Percentiles rank a stretch among this genome's conserved stretches.
Evolutionary conservation across 2,113 vertebrate genomes (phyloP).

Genomic region (Phalacrocorax aristotelis): DNA sequence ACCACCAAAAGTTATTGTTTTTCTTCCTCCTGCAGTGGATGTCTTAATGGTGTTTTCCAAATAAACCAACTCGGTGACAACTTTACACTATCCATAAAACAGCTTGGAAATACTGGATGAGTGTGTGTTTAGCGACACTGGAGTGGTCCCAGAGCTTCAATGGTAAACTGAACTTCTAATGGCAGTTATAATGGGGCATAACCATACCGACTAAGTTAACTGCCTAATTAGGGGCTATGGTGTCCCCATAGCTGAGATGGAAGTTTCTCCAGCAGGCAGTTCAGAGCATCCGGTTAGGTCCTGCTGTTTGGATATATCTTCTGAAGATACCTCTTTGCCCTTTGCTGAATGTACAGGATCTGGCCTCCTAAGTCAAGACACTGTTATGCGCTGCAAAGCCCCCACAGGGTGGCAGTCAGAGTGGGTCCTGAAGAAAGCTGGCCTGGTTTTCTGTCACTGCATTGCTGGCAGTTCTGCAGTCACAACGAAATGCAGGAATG

Average conservation of each 20-base stretch:
- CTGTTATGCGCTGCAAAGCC: not conserved
- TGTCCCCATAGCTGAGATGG: not conserved
- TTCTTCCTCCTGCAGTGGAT: not conserved
- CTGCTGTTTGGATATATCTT: conserved; percentile 11
- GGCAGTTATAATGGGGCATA: not conserved
- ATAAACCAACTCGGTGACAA: not conserved
- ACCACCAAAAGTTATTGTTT: not conserved
- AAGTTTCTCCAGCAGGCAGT: not conserved
- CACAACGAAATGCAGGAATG: conserved; percentile 26
- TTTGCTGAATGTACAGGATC: not conserved
- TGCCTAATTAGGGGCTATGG: too few relatives aligned
- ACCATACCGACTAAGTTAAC: too few relatives aligned
- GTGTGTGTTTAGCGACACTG: conserved; percentile 2
- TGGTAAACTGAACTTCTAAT: not conserved
- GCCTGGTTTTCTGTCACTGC: conserved; percentile 37
- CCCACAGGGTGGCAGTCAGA: not conserved
- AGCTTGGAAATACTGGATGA: conserved; percentile 18
- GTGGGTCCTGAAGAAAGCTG: conserved; percentile 4
- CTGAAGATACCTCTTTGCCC: not conserved
- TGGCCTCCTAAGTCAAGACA: not conserved
- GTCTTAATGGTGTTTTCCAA: conserved; percentile 4
- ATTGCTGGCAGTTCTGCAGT: conserved; percentile 46
- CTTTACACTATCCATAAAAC: conserved; percentile 24
- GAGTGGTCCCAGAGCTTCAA: conserved; percentile 7
- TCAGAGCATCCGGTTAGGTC: not conserved